These are phyloP conservation scores for Grantiella picta DNA, from an alignment of 2,113 vertebrate genomes.

Conservation along the genomic window DNA sequence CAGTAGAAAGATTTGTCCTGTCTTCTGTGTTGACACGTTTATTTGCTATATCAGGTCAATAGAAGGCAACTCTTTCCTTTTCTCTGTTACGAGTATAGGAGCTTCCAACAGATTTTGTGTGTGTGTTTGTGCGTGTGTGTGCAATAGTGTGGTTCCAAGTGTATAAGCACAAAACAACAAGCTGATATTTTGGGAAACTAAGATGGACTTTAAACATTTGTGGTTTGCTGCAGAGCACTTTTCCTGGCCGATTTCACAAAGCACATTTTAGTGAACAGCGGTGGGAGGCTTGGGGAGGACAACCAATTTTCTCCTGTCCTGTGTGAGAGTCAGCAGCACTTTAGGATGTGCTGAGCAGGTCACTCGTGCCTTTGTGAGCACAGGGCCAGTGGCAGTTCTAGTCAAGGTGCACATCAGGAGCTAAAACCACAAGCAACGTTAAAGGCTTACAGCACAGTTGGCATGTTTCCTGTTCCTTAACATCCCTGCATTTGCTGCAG, in stretches of 20 bases:
- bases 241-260: fast-evolving
- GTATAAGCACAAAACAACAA: background rate
- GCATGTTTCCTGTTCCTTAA: background rate
- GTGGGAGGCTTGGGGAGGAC: background rate
- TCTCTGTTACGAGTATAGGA: background rate
- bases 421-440: background rate
- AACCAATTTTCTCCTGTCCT: background rate
- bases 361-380: background rate
- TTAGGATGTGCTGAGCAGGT: fast-evolving
- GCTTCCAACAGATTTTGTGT: background rate
- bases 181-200: background rate
- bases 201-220: background rate
- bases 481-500: background rate
- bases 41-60: background rate
- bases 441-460: background rate
- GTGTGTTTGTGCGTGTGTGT: background rate
- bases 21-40: background rate
- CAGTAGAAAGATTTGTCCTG: background rate
- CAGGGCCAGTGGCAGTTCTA: background rate
- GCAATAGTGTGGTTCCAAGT: background rate
- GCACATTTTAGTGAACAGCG: background rate
- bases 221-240: background rate
- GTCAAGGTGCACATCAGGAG: background rate
- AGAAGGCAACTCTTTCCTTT: background rate
- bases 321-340: background rate